Evolutionary conservation across 2,888 invertebrate genomes (phyloP), one percentile per base, ranked within the genome.

Genomic region (Aleiodes alternator): DNA sequence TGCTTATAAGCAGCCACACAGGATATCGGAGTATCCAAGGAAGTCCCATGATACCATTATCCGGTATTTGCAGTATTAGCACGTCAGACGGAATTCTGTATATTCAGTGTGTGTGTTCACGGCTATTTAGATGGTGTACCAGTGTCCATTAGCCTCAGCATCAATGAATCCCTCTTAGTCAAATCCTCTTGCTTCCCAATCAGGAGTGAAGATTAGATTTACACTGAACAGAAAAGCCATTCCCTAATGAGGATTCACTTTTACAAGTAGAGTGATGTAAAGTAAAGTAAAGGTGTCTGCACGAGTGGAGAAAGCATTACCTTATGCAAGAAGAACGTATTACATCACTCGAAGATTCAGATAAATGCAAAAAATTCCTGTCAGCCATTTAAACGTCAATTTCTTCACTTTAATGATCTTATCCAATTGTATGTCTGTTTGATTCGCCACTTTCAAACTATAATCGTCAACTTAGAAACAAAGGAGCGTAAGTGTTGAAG

Each of bases 171-270:
- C 70, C 50, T 75, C 68, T 56, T 56, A 66, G 51, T 56, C 23
- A 59, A 38, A 72, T 53, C 76, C 68, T 64, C 77, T 50, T 71
- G 23, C 23, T 23, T 48, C 68, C 69, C 76, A 59, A 74, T 70
- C 68, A 77, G 72, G 16, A 53, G 57, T 29, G 73, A 74, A 81
- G 84, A 85, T 84, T 83, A 84, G 85, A 85, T 85, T 84, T 80
- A 66, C 78, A 68, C 78, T 72, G 77, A 79, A 64, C 80, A 75
- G 34, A 34, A 75, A 76, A 81, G 79, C 78, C 76, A 76, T 82
- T 79, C 72, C 77, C 83, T 85, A 85, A 85, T 85, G 82, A 85
- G 84, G 81, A 82, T 77, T 79, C 79, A 79, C 80, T 43, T 84
- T 82, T 77, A 81, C 82, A 81, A 80, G 79, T 23, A 23, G 2